These are phyloP conservation scores for Corythornis madagascariensis DNA, from an alignment of 2,113 vertebrate species.

Conservation along the genomic window DNA sequence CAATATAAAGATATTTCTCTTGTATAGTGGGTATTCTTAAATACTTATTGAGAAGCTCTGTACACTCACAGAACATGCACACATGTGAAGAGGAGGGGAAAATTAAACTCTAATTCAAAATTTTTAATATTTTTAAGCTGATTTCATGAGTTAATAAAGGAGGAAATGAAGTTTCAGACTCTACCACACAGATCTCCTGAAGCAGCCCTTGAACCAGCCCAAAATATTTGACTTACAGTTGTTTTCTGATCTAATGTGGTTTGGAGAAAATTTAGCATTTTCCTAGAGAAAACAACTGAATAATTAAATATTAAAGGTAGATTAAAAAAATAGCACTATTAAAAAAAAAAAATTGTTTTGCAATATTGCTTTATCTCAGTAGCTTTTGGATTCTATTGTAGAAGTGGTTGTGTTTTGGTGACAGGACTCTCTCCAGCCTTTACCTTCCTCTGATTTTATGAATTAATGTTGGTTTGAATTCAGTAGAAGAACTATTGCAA, in stretches of 20 bases:
- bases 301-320: neutral
- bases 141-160: conserved; percentile 14
- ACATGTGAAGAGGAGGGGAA: neutral
- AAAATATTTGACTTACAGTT: neutral
- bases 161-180: conserved; percentile 24
- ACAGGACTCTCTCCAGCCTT: neutral
- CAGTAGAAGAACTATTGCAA: neutral
- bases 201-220: neutral
- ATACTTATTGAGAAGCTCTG: neutral
- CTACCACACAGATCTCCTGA: neutral
- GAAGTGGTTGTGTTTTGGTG: neutral
- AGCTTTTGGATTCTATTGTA: neutral
- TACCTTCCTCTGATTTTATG: neutral
- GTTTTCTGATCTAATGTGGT: neutral
- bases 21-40: neutral
- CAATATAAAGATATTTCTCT: neutral
- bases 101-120: neutral
- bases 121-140: conserved; percentile 12
- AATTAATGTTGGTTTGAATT: neutral
- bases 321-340: neutral
- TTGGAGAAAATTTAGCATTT: neutral
- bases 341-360: neutral
- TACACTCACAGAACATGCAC: neutral
- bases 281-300: neutral
- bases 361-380: neutral